Conservation (phyloP, 2,888 invertebrate species). For the Phytoseiulus persimilis region DNA sequence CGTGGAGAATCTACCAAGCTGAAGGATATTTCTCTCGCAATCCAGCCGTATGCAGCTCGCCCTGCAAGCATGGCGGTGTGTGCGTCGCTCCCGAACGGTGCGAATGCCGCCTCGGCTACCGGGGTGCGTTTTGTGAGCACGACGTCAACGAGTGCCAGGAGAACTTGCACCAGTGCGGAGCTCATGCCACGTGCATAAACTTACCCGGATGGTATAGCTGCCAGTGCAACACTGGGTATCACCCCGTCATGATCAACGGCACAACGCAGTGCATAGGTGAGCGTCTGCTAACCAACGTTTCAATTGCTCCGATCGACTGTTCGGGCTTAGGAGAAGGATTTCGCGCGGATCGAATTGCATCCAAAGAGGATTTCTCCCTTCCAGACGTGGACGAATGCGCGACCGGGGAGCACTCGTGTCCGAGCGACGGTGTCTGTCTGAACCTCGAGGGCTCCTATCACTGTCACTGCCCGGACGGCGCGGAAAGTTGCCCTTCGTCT, state of each 20-base stretch:
- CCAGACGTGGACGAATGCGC: constrained; percentile 28
- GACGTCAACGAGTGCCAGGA: constrained; percentile 15
- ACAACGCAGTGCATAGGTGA: constrained; percentile 1
- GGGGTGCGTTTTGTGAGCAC: constrained; percentile 14
- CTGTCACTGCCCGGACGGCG: constrained; percentile 12
- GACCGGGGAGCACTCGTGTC: background rate
- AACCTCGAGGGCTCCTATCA: constrained; percentile 14
- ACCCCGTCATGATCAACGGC: background rate
- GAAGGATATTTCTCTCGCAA: background rate
- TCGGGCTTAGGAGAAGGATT: no score
- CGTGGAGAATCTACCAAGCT: no score
- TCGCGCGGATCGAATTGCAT: background rate
- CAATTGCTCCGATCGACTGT: background rate
- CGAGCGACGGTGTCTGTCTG: background rate
- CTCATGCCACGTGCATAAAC: constrained; percentile 17
- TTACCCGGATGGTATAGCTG: constrained; percentile 22
- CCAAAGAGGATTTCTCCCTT: background rate
- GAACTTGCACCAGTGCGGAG: constrained; percentile 6
- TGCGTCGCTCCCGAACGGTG: constrained; percentile 20
- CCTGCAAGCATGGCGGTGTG: constrained; percentile 18
- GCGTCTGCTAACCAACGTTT: background rate
- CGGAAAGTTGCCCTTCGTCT: background rate
- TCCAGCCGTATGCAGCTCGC: background rate
- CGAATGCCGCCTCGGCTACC: constrained; percentile 24
- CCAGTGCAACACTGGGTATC: constrained; percentile 17